Conservation (phyloP, 2,797 vertebrate species). For the Lagodon rhomboides region DNA sequence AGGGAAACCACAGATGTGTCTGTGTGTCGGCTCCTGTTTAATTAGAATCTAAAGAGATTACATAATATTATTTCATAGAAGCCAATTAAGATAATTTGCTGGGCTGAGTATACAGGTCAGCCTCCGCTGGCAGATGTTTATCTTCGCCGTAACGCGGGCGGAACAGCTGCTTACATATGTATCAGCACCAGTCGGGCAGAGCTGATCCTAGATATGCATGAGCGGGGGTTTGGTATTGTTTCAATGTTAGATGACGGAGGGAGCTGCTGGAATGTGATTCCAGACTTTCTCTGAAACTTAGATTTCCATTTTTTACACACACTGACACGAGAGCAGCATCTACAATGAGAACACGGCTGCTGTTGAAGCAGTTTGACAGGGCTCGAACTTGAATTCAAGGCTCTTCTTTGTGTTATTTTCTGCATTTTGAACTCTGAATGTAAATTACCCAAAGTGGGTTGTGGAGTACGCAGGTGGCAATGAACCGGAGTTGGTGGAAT, state of each 20-base stretch:
- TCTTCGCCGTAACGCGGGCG: constrained; percentile 49
- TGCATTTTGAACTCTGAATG: constrained; percentile 29
- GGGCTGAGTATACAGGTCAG: constrained; percentile 57
- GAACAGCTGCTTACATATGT: constrained; percentile 67
- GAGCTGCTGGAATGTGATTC: neutral
- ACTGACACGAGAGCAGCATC: neutral
- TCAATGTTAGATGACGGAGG: constrained; percentile 2
- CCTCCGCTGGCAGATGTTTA: constrained; percentile 68
- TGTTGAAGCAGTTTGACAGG: constrained; percentile 5
- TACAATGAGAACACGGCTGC: neutral
- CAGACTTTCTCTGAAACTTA: neutral
- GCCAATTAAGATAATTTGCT: constrained; percentile 74
- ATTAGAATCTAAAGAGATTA: constrained; percentile 60
- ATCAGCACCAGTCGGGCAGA: constrained; percentile 23
- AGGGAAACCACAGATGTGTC: constrained; percentile 32
- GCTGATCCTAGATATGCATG: constrained; percentile 30
- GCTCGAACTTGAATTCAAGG: neutral
- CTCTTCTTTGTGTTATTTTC: neutral
- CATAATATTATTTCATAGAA: constrained; percentile 51
- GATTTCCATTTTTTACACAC: constrained; percentile 12
- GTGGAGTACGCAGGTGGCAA: constrained; percentile 15
- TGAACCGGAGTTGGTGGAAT: neutral
- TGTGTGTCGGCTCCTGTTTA: constrained; percentile 44
- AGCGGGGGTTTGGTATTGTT: neutral
- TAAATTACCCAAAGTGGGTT: constrained; percentile 8